A percentile compares a stretch with the other conserved stretches of the same genome.
These are phyloP conservation scores for Sapajus apella DNA, from an alignment of 2,113 vertebrate genomes.

Conservation along the genomic window DNA sequence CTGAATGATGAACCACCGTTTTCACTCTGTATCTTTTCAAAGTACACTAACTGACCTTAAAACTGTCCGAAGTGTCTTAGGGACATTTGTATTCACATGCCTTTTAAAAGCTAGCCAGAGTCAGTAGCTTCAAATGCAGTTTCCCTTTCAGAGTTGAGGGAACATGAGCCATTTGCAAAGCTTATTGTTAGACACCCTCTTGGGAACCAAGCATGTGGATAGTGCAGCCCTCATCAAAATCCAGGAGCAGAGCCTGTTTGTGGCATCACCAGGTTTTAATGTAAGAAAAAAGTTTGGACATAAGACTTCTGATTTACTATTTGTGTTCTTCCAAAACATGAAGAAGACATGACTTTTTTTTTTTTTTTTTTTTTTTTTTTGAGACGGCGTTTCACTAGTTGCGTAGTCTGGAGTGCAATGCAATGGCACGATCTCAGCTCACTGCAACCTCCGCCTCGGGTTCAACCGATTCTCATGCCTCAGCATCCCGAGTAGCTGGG, in stretches of 20 bases:
- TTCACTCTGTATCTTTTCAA: neutral
- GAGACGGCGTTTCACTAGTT: neutral
- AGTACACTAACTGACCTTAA: neutral
- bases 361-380: neutral
- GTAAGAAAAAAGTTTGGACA: slow-evolving; percentile 77
- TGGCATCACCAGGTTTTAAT: slow-evolving; percentile 80
- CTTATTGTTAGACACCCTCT: slow-evolving; percentile 82
- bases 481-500: too few species aligned
- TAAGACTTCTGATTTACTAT: neutral
- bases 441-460: neutral
- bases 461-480: too few species aligned
- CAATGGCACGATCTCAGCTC: neutral
- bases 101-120: neutral
- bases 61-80: neutral
- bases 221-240: slow-evolving; percentile 77
- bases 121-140: neutral
- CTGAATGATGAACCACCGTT: neutral
- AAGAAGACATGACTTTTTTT: neutral
- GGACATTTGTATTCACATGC: neutral
- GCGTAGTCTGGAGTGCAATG: too few species aligned
- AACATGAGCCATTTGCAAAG: slow-evolving; percentile 81
- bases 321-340: too few species aligned
- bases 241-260: slow-evolving; percentile 69
- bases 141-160: slow-evolving; percentile 40
- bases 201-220: slow-evolving; percentile 85